Percentiles rank a stretch among this genome's conserved stretches.
These are phyloP conservation scores for Drosophila bocki DNA, from an alignment of 1,140 invertebrate genomes.

Conservation along the genomic window DNA sequence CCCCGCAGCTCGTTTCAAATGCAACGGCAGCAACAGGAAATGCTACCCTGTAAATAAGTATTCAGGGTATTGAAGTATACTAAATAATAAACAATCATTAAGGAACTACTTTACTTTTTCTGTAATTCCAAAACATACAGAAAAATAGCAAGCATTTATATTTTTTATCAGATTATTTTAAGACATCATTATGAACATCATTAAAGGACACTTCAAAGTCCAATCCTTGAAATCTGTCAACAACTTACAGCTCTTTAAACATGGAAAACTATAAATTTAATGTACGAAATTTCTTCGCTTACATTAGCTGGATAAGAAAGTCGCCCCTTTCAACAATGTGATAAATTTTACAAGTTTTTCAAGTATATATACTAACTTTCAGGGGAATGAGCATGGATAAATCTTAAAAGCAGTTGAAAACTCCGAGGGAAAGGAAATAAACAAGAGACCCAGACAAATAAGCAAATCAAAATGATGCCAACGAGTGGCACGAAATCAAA, in stretches of 20 bases:
- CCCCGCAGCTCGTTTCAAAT: conserved; percentile 27
- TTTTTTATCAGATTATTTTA: not conserved
- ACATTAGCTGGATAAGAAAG: conserved; percentile 30
- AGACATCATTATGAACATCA: not conserved
- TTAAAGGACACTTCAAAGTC: not conserved
- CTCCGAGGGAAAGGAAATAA: conserved; percentile 16
- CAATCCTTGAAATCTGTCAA: not conserved
- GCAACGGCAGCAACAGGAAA: conserved; percentile 33
- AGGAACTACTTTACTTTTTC: not conserved
- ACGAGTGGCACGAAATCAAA: conserved; percentile 60
- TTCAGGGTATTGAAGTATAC: not conserved
- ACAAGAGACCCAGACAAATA: conserved; percentile 53
- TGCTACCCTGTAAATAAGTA: conserved; percentile 8
- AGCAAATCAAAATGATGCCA: conserved; percentile 66
- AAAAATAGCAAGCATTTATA: not conserved
- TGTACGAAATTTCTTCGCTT: not conserved
- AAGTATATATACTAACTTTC: not conserved
- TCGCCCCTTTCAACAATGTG: conserved; percentile 13
- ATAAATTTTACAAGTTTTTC: conserved; percentile 23
- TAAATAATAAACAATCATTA: too few relatives aligned
- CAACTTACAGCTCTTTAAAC: not conserved
- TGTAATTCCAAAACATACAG: not conserved
- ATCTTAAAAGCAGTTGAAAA: conserved; percentile 3
- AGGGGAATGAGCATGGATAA: conserved; percentile 9
- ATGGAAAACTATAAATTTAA: conserved; percentile 13